These are phyloP conservation scores for Ramazzottius varieornatus DNA, from an alignment of 2,888 invertebrate species.

Conservation along the genomic window DNA sequence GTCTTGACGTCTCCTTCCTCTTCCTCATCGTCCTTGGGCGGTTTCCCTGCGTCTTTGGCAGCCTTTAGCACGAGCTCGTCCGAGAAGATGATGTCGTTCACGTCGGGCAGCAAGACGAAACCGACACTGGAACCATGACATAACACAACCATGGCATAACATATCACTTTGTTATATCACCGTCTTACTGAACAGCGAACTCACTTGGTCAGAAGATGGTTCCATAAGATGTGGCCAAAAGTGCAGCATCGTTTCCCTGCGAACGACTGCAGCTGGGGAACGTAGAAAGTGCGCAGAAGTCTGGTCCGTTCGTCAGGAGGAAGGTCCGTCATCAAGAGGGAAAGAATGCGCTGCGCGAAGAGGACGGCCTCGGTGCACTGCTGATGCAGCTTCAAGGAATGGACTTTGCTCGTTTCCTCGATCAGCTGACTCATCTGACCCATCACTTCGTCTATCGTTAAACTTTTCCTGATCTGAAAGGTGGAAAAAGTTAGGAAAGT, in stretches of 20 bases:
- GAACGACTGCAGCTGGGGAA: neutral
- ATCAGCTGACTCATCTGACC: neutral
- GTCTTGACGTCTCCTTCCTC: too few species aligned
- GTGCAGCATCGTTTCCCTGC: neutral
- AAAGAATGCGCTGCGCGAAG: neutral
- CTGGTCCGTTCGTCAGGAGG: neutral
- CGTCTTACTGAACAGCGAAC: neutral
- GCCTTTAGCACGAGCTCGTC: neutral
- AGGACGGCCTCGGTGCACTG: neutral
- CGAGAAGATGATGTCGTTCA: neutral
- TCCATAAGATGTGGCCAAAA: neutral
- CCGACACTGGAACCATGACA: too few species aligned
- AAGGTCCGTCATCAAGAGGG: neutral
- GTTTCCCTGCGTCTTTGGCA: neutral
- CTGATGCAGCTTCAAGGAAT: neutral
- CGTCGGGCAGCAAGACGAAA: neutral
- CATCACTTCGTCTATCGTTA: neutral
- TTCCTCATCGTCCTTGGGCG: neutral
- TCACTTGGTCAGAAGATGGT: neutral
- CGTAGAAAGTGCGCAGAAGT: neutral
- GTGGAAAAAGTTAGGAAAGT: too few species aligned
- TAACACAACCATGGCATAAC: too few species aligned
- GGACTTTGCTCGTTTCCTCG: neutral
- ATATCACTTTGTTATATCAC: too few species aligned
- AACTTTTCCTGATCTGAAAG: too few species aligned